Base-by-base conservation (phyloP, 1,140 invertebrate species). In the Drosophila insularis region DNA sequence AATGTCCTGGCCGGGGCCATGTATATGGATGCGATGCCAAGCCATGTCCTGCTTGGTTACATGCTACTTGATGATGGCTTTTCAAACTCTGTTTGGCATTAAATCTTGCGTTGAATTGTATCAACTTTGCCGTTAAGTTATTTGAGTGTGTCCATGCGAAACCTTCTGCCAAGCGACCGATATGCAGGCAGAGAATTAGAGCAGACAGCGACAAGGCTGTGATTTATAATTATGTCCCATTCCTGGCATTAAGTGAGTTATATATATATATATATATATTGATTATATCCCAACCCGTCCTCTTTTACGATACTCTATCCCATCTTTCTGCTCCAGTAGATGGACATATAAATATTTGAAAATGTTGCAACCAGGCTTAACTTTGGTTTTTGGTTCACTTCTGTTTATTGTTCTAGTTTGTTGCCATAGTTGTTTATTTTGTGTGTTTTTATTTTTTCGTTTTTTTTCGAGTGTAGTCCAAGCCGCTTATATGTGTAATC, bases 61-160 rank as follows among this genome's bases (percentile, higher is more conserved):
- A 78, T 77, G 77, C 73, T 58, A 78, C 81, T 84, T 85, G 81
- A 77, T 85, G 81, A 85, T 80, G 68, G 68, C 82, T 72, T 77
- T 84, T 73, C 73, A 85, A 77, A 85, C 73, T 80, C 73, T 58
- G 75, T 62, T 71, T 76, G 68, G 74, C 80, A 81, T 80, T 85
- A 80, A 86, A 75, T 85, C 74, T 74, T 71, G 65, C 70, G 53
- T 69, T 62, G 62, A 72, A 73, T 58, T 70, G 72, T 55, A 80
- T 80, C 77, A 84, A 70, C 76, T 81, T 60, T 79, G 82, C 68
- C 82, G 82, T 71, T 87, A 87, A 86, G 78, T 87, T 86, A 86
- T 81, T 81, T 81, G 71, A 76, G 78, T 69, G 78, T 86, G 74
- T 74, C 73, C 77, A 77, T 74, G 74, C 69, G 74, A 32, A 71